Evolutionary conservation across 2,888 invertebrate genomes (phyloP), one percentile per base, ranked within the genome.

Genomic region (Sinotaia quadrata): DNA sequence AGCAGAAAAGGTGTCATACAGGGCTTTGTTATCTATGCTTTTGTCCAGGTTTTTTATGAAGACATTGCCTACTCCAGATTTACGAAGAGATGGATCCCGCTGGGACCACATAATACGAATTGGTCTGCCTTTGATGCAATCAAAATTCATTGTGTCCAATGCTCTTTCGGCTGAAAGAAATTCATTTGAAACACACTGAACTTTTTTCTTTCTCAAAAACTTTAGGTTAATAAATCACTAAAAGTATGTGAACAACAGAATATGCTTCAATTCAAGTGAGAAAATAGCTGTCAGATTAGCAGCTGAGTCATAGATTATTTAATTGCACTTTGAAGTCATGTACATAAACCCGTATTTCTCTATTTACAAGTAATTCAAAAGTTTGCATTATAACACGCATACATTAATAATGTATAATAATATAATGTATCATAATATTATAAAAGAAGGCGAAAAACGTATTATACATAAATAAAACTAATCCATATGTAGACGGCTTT

Each of bases 71-170:
- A 98, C 97, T 71, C 99, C 99, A 75, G 98, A 98, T 89, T 97
- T 97, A 82, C 99, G 93, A 74, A 98, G 92, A 36, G 97, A 97
- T 56, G 98, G 98, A 91, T 99, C 99, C 85, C 99, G 93, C 90
- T 99, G 98, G 75, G 98, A 98, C 99, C 99, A 99, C 99, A 99
- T 99, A 87, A 99, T 99, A 88, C 99, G 94, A 88, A 99, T 98
- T 74, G 98, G 98, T 85, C 96, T 93, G 81, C 96, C 97, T 89
- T 96, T 97, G 85, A 99, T 93, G 88, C 95, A 92, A 90, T 99
- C 99, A 90, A 98, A 99, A 90, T 99, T 99, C 98, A 99, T 99
- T 52, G 98, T 97, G 90, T 99, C 99, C 86, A 99, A 91, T 73
- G 99, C 99, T 88, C 98, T 93, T 91, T 99, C 99, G 89, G 99